A percentile compares a stretch with the other conserved stretches of the same genome.
phyloP scores from a whole-genome alignment of 2,113 vertebrate species.

The Mirounga angustirostris region DNA sequence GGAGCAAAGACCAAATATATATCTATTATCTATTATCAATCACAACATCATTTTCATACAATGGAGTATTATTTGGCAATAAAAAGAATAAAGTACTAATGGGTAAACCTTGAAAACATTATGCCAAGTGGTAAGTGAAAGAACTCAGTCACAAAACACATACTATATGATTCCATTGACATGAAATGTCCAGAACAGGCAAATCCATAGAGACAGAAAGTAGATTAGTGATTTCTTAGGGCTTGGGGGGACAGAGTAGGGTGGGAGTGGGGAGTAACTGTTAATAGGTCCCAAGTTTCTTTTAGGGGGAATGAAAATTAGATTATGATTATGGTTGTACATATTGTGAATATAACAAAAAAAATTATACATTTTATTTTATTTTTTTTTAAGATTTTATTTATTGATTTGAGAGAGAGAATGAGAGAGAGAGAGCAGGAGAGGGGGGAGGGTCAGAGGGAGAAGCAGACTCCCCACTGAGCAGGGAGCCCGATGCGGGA shows the following conservation, averaged over 20 bases:
- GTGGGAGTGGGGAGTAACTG: background rate
- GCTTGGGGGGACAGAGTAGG: background rate
- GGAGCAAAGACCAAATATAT: background rate
- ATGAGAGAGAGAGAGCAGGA: too few relatives aligned
- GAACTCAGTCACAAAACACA: conserved; percentile 11
- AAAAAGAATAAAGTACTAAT: background rate
- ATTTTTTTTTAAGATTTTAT: too few relatives aligned
- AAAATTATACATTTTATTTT: background rate
- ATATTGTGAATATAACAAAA: background rate
- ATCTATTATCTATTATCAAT: background rate
- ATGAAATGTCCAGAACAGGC: background rate
- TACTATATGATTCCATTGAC: background rate
- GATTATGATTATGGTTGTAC: background rate
- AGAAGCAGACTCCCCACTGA: too few relatives aligned
- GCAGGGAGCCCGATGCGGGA: too few relatives aligned
- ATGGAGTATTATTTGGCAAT: background rate
- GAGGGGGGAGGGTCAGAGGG: too few relatives aligned
- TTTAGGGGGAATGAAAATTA: background rate
- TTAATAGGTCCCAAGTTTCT: background rate
- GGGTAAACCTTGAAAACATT: background rate
- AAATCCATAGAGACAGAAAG: background rate
- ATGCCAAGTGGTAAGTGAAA: background rate
- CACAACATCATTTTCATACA: background rate
- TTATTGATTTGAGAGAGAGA: too few relatives aligned
- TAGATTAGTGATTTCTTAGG: background rate